Conservation (phyloP, 1,140 invertebrate species). For the Drosophila hydei region DNA sequence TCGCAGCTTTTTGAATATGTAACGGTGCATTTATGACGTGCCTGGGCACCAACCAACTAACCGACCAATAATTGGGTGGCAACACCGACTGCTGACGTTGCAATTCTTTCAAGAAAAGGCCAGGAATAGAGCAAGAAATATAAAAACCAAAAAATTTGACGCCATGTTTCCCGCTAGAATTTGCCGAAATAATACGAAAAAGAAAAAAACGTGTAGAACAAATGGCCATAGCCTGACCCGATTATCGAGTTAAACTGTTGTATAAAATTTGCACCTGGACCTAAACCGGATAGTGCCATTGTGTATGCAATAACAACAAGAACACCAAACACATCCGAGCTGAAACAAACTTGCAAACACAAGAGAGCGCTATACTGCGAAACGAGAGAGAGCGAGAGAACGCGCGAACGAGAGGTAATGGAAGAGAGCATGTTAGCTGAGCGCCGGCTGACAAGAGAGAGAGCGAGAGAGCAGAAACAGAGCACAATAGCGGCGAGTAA, state of each 20-base stretch:
- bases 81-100: conserved; percentile 53
- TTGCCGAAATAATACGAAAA: conserved; percentile 46
- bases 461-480: background rate
- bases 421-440: conserved; percentile 19
- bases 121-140: conserved; percentile 17
- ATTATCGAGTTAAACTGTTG: conserved; percentile 78
- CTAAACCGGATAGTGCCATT: conserved; percentile 75
- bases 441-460: conserved; percentile 53
- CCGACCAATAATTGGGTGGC: conserved; percentile 47
- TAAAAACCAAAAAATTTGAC: conserved; percentile 47
- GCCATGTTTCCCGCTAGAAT: conserved; percentile 77
- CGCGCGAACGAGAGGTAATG: conserved; percentile 16
- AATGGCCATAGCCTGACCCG: conserved; percentile 71
- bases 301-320: conserved; percentile 69
- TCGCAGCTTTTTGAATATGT: conserved; percentile 67
- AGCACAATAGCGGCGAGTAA: conserved; percentile 30
- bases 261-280: conserved; percentile 82
- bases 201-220: conserved; percentile 46
- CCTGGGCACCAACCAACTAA: too few relatives aligned
- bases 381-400: conserved; percentile 14
- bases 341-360: conserved; percentile 56
- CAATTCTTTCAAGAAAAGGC: too few relatives aligned
- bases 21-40: conserved; percentile 73
- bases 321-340: conserved; percentile 31
- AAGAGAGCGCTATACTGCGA: conserved; percentile 11